Evolutionary conservation across 2,113 vertebrate species (phyloP), one percentile per base, ranked within the genome.

Genomic region (Trinectes maculatus): DNA sequence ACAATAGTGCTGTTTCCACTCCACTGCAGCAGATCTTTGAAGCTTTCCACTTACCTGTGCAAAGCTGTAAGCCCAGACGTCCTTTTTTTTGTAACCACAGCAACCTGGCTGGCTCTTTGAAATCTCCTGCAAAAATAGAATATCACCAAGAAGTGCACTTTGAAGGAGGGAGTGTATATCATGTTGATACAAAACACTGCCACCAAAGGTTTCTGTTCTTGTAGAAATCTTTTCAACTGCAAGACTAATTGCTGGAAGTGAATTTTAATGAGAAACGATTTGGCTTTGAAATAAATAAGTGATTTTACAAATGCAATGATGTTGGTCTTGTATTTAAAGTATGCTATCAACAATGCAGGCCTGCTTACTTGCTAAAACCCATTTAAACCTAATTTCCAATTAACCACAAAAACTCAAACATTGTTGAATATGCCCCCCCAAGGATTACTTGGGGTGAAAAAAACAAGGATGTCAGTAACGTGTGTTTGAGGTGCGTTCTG

Each of bases 41-140:
- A 85, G 83, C 49, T 65, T 54, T 71, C 77, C 64, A 68, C 77
- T 85, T 88, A 90, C 86, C 83, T 88, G 85, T 72, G 71, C 67
- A 51, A 71, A 67, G 65, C 83, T 77, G 29, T 3, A 24, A 67
- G 82, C 72, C 79, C 74, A 86, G 84, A 80, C 75, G 34, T 83
- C 68, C 74, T 67, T 67, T 26, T 16, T 15, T 25, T 51, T 61
- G 84, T 89, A 78, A 78, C 85, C 87, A 89, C 85, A 80, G 83
- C 87, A 89, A 86, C 80, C 80, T 52, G 70, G 29, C 24, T 51
- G 55, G 26, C 29, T 77, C 81, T 89, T 91, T 89, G 84, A 88
- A 91, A 85, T 82, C 47, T 37, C 53, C 83, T 80, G 76, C 70
- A 87, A 79, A 85, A 85, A 86, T 86, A 87, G 75, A 78, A 58